Evolutionary conservation across 64 coral and sea anemone species (phyloP).

Genomic region (Anthopleura sola): DNA sequence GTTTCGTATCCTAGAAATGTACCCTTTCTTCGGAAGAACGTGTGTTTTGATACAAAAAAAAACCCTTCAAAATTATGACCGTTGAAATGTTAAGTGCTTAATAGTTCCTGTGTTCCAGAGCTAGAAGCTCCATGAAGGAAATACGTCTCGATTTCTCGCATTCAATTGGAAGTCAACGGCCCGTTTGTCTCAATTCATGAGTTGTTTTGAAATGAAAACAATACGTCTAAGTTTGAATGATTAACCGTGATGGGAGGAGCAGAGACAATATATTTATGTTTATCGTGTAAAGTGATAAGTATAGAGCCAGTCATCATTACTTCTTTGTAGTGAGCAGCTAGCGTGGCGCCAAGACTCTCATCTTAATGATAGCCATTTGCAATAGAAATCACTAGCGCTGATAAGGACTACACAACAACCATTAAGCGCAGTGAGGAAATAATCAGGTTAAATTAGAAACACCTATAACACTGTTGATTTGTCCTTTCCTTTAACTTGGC

Average conservation of each 20-base stretch:
- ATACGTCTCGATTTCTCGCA: neutral
- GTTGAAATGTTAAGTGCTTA: neutral
- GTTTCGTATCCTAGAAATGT: slow-evolving; percentile 12
- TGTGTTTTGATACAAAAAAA: neutral
- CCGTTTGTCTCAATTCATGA: slow-evolving; percentile 6
- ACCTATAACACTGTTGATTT: slow-evolving; percentile 20
- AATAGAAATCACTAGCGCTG: slow-evolving; percentile 27
- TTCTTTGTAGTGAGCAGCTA: slow-evolving; percentile 16
- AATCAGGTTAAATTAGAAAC: slow-evolving; percentile 21
- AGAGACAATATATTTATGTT: slow-evolving; percentile 16
- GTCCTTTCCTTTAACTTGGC: neutral
- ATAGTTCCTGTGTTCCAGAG: neutral
- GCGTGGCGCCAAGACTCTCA: slow-evolving; percentile 11
- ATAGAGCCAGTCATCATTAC: slow-evolving; percentile 11
- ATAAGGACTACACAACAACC: slow-evolving; percentile 22
- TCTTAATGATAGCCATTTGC: slow-evolving; percentile 31
- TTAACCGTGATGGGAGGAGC: slow-evolving; percentile 22
- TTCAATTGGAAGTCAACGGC: neutral
- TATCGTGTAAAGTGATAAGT: slow-evolving; percentile 40
- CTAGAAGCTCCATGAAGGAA: neutral
- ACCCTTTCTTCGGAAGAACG: slow-evolving; percentile 3
- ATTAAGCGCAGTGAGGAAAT: slow-evolving; percentile 13
- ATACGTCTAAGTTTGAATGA: slow-evolving; percentile 3
- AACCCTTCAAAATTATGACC: slow-evolving; percentile 6
- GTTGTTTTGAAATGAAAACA: slow-evolving; percentile 9